These are phyloP conservation scores for Malurus melanocephalus DNA, from an alignment of 2,113 vertebrate genomes.

Conservation along the genomic window DNA sequence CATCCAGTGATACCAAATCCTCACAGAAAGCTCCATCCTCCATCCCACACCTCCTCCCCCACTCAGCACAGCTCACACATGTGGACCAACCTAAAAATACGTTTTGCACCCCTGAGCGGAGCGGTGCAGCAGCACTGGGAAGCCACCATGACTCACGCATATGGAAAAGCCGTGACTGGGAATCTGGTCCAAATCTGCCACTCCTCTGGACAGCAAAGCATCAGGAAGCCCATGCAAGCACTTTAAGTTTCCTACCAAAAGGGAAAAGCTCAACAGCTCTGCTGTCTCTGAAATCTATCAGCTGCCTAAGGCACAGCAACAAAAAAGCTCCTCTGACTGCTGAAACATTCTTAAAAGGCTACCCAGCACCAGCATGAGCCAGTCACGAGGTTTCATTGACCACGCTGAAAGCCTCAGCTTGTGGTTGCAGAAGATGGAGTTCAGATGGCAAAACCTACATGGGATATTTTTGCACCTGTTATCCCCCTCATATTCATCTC, in stretches of 20 bases:
- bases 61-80: not conserved
- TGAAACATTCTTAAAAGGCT: not conserved
- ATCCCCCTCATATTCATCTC: not conserved
- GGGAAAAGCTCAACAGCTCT: not conserved
- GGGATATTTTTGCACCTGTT: not conserved
- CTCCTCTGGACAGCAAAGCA: not conserved
- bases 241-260: not conserved
- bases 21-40: not conserved
- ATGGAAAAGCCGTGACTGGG: not conserved
- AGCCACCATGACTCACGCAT: accelerated
- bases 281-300: not conserved
- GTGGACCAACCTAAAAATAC: not conserved
- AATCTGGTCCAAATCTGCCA: not conserved
- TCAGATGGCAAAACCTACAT: not conserved
- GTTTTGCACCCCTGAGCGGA: not conserved
- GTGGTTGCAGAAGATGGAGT: not conserved
- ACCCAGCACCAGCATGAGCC: not conserved
- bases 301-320: not conserved
- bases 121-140: accelerated
- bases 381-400: not conserved
- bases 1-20: not conserved
- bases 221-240: not conserved
- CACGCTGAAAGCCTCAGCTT: not conserved
- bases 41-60: not conserved
- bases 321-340: not conserved